Evolutionary conservation across 2,797 vertebrate species (phyloP), one percentile per base, ranked within the genome.

Genomic region (Mus caroli): DNA sequence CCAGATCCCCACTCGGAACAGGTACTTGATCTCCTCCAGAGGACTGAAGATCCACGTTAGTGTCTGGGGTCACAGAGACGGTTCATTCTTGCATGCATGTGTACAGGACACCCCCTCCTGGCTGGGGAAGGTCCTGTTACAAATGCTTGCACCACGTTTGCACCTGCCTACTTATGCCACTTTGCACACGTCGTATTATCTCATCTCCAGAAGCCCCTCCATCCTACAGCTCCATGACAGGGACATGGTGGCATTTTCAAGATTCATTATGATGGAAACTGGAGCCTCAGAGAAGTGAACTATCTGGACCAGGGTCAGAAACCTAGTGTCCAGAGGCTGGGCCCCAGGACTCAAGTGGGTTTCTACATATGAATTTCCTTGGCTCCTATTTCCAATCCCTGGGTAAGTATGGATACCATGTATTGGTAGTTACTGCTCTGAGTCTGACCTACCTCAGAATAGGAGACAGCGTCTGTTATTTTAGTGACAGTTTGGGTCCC

Each of bases 41-140:
- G 99, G 99, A 67, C 97, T 98, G 98, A 99, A 99, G 77, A 98
- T 98, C 99, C 99, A 99, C 0, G 86, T 98, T 97, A 99, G 99
- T 26, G 97, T 97, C 99, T 99, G 96, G 79, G 97, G 97, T 31
- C 82, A 96, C 92, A 98, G 92, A 96, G 40, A 80, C 2, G 12
- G 71, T 26, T 46, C 15, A 43, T 37, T 60, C 15, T 64, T 56
- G 31, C 14, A 19, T 54, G 78, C 43, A 34, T 14, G 43, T 71
- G 78, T 91, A 8, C 4, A 19, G 77, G 78, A 64, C 1, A 8
- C 37, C 73, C 50, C 40, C 0, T 2, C 46, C 40, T 60, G 12
- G 76, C 71, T 4, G 0, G 54, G 34, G 19, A 84, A 88, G 50
- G 43, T 17, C 56, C 75, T 26, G 10, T 3, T 24, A 28, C 20